phyloP scores from a whole-genome alignment of 2,113 vertebrate species.

The Microcebus tavaratra region DNA sequence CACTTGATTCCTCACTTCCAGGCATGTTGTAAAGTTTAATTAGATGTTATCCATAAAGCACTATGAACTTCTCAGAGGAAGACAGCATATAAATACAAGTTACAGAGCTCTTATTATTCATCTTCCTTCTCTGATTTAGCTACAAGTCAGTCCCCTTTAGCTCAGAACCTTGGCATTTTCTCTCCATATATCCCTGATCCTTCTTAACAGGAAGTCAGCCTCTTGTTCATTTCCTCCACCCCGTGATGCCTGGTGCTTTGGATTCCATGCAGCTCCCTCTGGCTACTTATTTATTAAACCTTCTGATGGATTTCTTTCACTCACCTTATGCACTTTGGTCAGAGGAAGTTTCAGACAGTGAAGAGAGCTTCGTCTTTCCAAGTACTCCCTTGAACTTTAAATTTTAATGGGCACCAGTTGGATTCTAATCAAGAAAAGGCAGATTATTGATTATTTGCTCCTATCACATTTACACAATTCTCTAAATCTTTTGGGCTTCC shows the following conservation, averaged over 20 bases:
- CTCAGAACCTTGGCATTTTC: slow-evolving; percentile 59
- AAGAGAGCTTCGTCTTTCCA: slow-evolving; percentile 49
- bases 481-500: background rate
- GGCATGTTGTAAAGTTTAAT: slow-evolving; percentile 60
- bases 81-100: slow-evolving; percentile 46
- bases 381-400: slow-evolving; percentile 65
- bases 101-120: slow-evolving; percentile 42
- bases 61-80: slow-evolving; percentile 63
- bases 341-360: slow-evolving; percentile 40
- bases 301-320: slow-evolving; percentile 47
- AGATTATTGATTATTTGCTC: slow-evolving; percentile 58
- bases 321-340: slow-evolving; percentile 49
- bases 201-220: background rate
- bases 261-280: background rate
- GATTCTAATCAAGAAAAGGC: slow-evolving; percentile 36
- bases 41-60: slow-evolving; percentile 48
- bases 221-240: slow-evolving; percentile 1
- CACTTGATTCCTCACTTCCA: slow-evolving; percentile 48
- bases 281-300: slow-evolving; percentile 49
- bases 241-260: slow-evolving; percentile 27
- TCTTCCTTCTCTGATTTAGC: slow-evolving; percentile 54
- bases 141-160: slow-evolving; percentile 14
- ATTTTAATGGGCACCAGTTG: slow-evolving; percentile 53
- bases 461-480: background rate
- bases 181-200: background rate